These are phyloP conservation scores for Carcina quercana DNA, from an alignment of 2,888 invertebrate genomes.

Conservation along the genomic window DNA sequence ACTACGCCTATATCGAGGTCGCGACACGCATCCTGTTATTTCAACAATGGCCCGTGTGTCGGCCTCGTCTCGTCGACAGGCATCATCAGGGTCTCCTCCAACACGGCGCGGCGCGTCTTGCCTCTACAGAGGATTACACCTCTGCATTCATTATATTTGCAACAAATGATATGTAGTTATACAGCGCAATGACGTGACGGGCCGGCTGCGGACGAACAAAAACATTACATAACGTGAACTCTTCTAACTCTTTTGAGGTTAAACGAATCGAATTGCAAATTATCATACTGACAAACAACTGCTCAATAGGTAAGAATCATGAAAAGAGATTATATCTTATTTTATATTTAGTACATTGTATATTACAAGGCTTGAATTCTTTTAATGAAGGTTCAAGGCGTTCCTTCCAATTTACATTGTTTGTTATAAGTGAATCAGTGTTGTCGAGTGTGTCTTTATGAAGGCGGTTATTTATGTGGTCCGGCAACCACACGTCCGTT, in stretches of 20 bases:
- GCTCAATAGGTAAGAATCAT: slow-evolving; percentile 10
- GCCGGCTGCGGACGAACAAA: neutral
- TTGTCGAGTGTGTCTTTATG: slow-evolving; percentile 24
- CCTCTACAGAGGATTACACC: slow-evolving; percentile 9
- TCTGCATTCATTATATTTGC: slow-evolving; percentile 4
- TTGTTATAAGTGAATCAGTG: slow-evolving; percentile 20
- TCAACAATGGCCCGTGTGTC: slow-evolving; percentile 38
- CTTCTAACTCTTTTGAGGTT: slow-evolving; percentile 15
- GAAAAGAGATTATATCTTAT: too few species aligned
- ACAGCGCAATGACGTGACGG: too few species aligned
- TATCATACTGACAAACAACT: slow-evolving; percentile 15
- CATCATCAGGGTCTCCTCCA: slow-evolving; percentile 40
- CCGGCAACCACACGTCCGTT: slow-evolving; percentile 12
- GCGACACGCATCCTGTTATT: slow-evolving; percentile 49
- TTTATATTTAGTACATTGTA: too few species aligned
- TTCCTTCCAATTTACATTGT: slow-evolving; percentile 12
- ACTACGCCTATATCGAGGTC: slow-evolving; percentile 44
- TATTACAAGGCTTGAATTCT: slow-evolving; percentile 13
- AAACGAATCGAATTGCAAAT: slow-evolving; percentile 23
- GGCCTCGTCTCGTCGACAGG: slow-evolving; percentile 31
- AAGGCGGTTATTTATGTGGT: slow-evolving; percentile 24
- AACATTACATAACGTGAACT: slow-evolving; percentile 1
- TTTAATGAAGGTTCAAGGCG: slow-evolving; percentile 13
- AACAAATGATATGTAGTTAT: too few species aligned
- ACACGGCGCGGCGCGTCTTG: slow-evolving; percentile 16